A percentile compares a stretch with the other conserved stretches of the same genome.
phyloP scores from a whole-genome alignment of 37 sponge, comb jelly and placozoan genomes.

The Aphrocallistes beatrix region DNA sequence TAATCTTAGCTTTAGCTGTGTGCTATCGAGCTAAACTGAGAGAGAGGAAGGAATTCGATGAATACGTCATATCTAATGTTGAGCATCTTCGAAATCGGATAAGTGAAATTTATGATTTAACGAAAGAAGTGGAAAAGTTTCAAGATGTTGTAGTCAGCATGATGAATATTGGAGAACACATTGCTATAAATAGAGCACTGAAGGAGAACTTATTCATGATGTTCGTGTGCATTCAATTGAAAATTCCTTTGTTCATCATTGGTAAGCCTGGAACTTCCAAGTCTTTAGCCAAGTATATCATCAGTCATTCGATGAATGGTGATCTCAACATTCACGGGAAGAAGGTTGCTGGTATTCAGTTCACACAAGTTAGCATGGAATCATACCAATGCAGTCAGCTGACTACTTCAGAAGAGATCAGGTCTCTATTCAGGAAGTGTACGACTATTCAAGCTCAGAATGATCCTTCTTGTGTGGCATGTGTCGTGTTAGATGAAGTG shows the following conservation, averaged over 20 bases:
- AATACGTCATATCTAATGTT: not conserved
- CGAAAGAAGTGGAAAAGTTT: not conserved
- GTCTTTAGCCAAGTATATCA: constrained; percentile 14
- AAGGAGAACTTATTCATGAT: constrained; percentile 42
- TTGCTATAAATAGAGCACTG: constrained; percentile 30
- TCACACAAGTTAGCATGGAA: constrained; percentile 21
- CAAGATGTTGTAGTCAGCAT: constrained; percentile 23
- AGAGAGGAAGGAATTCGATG: constrained; percentile 18
- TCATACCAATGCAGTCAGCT: constrained; percentile 30
- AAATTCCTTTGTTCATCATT: constrained; percentile 36
- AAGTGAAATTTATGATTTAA: not conserved
- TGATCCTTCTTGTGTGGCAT: not conserved
- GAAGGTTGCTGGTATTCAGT: constrained; percentile 31
- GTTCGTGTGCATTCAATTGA: constrained; percentile 40
- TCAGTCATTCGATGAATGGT: not conserved
- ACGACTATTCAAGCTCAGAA: not conserved
- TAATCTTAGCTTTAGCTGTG: constrained; percentile 20
- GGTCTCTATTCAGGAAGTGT: not conserved
- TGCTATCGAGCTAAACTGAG: constrained; percentile 28
- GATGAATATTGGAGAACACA: constrained; percentile 19
- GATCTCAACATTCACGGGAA: constrained; percentile 41
- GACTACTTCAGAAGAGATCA: constrained; percentile 15
- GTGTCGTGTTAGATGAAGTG: constrained; percentile 29
- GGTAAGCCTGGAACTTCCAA: constrained; percentile 46
- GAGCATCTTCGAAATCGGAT: not conserved